Conservation (phyloP, 2,888 invertebrate species). For the Diloba caeruleocephala region DNA sequence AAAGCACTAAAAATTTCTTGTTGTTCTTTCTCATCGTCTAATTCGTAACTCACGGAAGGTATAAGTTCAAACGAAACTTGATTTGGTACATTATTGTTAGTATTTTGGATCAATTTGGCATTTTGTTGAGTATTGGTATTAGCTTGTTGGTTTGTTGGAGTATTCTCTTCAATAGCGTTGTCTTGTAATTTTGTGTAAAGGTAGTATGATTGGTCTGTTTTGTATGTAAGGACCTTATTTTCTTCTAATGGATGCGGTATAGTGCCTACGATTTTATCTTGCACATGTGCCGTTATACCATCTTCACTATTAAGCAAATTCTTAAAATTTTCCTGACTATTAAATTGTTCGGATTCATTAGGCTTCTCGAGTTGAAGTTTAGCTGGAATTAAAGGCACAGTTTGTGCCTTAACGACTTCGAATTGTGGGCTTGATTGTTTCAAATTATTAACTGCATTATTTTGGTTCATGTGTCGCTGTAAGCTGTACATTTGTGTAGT, state of each 20-base stretch:
- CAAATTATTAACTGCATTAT: constrained; percentile 26
- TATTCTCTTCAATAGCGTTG: constrained; percentile 53
- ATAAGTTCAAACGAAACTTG: constrained; percentile 72
- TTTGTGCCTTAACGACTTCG: constrained; percentile 74
- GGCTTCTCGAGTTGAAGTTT: constrained; percentile 67
- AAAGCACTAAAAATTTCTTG: constrained; percentile 73
- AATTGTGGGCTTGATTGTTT: constrained; percentile 49
- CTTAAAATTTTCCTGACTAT: constrained; percentile 67
- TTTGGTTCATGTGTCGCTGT: constrained; percentile 45
- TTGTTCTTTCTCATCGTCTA: constrained; percentile 77
- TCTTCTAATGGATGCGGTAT: constrained; percentile 78
- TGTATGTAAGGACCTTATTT: constrained; percentile 78
- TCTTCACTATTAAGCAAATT: constrained; percentile 69
- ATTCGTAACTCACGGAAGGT: constrained; percentile 78
- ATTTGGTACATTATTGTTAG: constrained; percentile 30
- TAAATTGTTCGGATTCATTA: constrained; percentile 60
- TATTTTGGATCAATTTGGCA: constrained; percentile 21
- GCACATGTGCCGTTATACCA: constrained; percentile 79
- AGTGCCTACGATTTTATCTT: constrained; percentile 81
- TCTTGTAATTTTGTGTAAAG: constrained; percentile 75
- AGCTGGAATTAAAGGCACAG: constrained; percentile 62
- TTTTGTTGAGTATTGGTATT: constrained; percentile 42
- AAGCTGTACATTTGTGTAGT: constrained; percentile 50
- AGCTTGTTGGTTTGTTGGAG: constrained; percentile 44
- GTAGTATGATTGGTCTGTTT: constrained; percentile 81